Evolutionary conservation across 2,888 invertebrate genomes (phyloP), one percentile per base, ranked within the genome.

Genomic region (Abscondita cerata): DNA sequence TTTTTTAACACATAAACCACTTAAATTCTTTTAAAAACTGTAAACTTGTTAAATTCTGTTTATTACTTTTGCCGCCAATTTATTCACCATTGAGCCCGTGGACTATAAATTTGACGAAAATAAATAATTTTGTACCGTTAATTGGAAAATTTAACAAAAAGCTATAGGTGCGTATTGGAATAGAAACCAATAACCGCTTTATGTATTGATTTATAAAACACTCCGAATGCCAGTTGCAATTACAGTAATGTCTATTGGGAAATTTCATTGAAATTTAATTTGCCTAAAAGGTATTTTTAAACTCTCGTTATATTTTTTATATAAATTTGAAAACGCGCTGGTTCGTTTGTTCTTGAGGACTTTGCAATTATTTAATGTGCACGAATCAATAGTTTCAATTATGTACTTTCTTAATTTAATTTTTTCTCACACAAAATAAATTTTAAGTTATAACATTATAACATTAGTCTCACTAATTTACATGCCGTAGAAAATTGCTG

Each of bases 401-500:
- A 36, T 13, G 11, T 36, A 8, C n/a, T 36, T n/a, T n/a, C 11
- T 36, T 36, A 13, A 13, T 40, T 40, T 8, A 13, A 15, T 15
- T 40, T 40, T 44, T 44, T 18, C 11, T 8, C 18, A 44, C 19
- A 18, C 18, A 44, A 44, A 44, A 41, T 13, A 13, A 16, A 31
- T 6, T 3, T 41, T 16, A 48, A 48, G 18, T 13, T 4, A 19
- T 48, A 31, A 33, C 31, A 51, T 51, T 34, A 13, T 12, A 34
- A 51, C 33, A 51, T 34, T 31, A 16, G 50, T 33, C 9, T 51
- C 16, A 34, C 34, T 51, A 51, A 51, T 51, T 51, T 16, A 33
- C 50, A 16, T 34, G n/a, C 34, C 50, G 50, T 34, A 34, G 50
- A 51, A 34, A 34, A 33, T 51, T 33, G 34, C 50, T 13, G 16